Evolutionary conservation across 1,140 invertebrate genomes (phyloP), one percentile per base, ranked within the genome.

Genomic region (Nasonia longicornis): DNA sequence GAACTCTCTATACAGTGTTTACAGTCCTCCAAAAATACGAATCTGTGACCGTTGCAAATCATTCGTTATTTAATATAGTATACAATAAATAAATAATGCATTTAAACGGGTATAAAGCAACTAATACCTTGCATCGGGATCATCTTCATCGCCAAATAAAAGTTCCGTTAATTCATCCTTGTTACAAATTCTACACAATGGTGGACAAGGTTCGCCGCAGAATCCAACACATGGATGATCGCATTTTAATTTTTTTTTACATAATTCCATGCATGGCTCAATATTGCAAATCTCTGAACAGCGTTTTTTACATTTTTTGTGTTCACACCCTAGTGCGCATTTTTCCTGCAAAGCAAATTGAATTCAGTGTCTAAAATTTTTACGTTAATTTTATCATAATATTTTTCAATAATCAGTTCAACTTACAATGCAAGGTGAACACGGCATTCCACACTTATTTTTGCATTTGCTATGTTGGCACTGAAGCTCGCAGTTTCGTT

Each of bases 381-480:
- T n/a, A 48, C n/a, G 3, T 8, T n/a, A 48, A 52, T n/a, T 35
- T 35, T 35, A 35, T 35, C 4, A 3, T 66, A 16, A 66, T 66
- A 77, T 52, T 14, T 77, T 35, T 35, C 31, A 35, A 35, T 0
- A 35, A 35, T 35, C 31, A 35, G 31, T 35, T 35, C 31, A 35
- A 89, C 84, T 87, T 86, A 94, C 94, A 83, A 89, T 87, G 83
- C 94, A 95, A 0, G 87, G 86, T 2, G 84, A 86, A 87, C 95
- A 96, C 1, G 91, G 90, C 58, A 91, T 88, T 6, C 94, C 93
- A 88, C 95, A 95, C 35, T 85, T 82, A 29, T 90, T 89, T 0
- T 83, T 85, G 85, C 94, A 95, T 77, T 84, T 88, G 45, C 90
- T 92, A 84, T 94, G 93, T 22, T 79, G 71, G 87, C 95, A 96